Evolutionary conservation across 2,888 invertebrate species (phyloP).

Genomic region (Saturnia japonica): DNA sequence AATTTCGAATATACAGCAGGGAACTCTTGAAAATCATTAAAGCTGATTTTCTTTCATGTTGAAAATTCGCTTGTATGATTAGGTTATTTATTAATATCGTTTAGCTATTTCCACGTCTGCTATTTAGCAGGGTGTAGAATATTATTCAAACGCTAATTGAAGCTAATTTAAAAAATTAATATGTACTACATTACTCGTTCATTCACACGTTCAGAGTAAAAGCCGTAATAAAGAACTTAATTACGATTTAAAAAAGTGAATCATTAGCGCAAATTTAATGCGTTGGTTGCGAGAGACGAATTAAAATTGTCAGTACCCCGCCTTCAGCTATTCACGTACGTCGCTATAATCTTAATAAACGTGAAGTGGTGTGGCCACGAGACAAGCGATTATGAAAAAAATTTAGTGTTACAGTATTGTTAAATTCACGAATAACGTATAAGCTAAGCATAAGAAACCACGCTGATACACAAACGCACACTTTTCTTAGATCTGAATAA

Average conservation of each 20-base stretch:
- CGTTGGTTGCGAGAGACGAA: slow-evolving; percentile 7
- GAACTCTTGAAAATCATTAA: too few relatives aligned
- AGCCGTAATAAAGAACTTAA: neutral
- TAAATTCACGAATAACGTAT: too few relatives aligned
- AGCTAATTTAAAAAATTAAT: neutral
- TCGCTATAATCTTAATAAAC: slow-evolving; percentile 21
- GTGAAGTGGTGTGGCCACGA: slow-evolving; percentile 1
- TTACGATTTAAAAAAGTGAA: neutral
- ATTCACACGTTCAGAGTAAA: neutral
- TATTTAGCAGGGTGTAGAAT: neutral
- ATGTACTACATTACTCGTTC: neutral
- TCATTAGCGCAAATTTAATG: slow-evolving; percentile 8
- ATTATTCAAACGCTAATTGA: neutral
- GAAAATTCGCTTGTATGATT: too few relatives aligned
- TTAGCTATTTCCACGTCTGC: too few relatives aligned
- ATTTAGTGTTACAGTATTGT: too few relatives aligned
- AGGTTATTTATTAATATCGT: too few relatives aligned
- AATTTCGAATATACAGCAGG: too few relatives aligned
- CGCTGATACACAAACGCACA: too few relatives aligned
- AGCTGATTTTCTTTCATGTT: too few relatives aligned
- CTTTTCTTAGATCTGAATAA: too few relatives aligned
- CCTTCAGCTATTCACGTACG: slow-evolving; percentile 14
- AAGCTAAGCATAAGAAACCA: too few relatives aligned
- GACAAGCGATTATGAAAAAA: neutral
- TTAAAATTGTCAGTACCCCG: slow-evolving; percentile 10